Conservation (phyloP, 1,140 invertebrate genomes). For the Heliconius melpomene region DNA sequence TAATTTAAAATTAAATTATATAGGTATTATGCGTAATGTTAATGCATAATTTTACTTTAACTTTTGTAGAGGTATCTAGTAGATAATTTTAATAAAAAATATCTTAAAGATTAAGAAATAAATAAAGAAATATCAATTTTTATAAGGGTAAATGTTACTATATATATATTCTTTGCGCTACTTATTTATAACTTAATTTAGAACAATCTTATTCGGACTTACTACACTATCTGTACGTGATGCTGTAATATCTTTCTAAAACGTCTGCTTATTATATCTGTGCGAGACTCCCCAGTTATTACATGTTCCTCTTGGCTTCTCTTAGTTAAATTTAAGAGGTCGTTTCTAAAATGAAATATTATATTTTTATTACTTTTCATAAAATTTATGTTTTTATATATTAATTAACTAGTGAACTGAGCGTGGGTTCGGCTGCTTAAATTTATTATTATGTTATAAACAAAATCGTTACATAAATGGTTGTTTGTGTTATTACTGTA, state of each 20-base stretch:
- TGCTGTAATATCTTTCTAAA: slow-evolving; percentile 55
- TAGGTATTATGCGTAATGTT: too few species aligned
- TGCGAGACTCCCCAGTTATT: slow-evolving; percentile 29
- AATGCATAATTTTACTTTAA: too few species aligned
- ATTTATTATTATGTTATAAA: too few species aligned
- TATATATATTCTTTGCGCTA: background rate
- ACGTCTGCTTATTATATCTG: slow-evolving; percentile 39
- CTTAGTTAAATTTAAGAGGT: slow-evolving; percentile 50
- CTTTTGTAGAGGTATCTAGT: too few species aligned
- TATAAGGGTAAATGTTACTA: background rate
- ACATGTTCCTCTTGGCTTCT: slow-evolving; percentile 45
- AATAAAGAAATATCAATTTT: background rate
- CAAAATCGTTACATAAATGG: too few species aligned
- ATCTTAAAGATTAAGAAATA: background rate
- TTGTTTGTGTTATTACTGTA: too few species aligned
- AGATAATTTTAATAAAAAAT: too few species aligned
- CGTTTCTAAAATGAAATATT: slow-evolving; percentile 45
- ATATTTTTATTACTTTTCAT: background rate
- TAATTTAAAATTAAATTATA: too few species aligned
- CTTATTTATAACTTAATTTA: background rate
- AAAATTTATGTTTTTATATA: too few species aligned
- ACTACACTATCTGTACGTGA: slow-evolving; percentile 59
- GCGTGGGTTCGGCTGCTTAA: too few species aligned
- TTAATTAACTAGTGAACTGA: too few species aligned
- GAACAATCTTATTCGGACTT: slow-evolving; percentile 33